Evolutionary conservation across 1,140 invertebrate genomes (phyloP).

Genomic region (Mactra quadrangularis): DNA sequence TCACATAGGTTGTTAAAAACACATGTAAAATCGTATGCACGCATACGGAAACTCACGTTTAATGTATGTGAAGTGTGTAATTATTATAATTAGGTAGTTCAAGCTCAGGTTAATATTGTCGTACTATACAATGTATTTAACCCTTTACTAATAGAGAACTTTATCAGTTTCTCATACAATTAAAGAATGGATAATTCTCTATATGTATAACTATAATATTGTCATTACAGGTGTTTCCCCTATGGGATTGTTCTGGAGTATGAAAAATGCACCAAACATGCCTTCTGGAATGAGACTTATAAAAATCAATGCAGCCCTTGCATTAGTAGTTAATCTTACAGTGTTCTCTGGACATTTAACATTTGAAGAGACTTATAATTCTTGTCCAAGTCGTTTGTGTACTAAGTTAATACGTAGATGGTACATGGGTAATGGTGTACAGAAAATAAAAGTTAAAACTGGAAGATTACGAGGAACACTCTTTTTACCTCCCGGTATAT

Average conservation of each 20-base stretch:
- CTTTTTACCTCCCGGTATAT: conserved; percentile 49
- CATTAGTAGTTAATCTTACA: conserved; percentile 9
- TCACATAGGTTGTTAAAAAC: no score
- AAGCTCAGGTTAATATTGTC: no score
- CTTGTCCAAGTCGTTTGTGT: neutral
- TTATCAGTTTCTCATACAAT: no score
- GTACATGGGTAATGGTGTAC: conserved; percentile 44
- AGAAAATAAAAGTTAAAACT: conserved; percentile 4
- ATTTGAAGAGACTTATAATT: neutral
- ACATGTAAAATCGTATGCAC: no score
- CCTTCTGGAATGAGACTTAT: conserved; percentile 23
- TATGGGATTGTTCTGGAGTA: conserved; percentile 60
- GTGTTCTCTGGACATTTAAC: conserved; percentile 41
- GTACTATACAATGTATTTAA: no score
- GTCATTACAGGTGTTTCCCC: conserved; percentile 26
- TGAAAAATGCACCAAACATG: conserved; percentile 32
- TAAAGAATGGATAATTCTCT: no score
- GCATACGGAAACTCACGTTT: no score
- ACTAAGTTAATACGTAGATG: conserved; percentile 21
- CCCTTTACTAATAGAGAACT: no score
- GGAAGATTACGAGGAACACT: conserved; percentile 41
- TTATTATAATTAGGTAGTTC: no score
- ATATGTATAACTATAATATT: no score
- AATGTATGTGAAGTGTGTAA: no score
- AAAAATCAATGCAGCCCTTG: conserved; percentile 11